phyloP scores from a whole-genome alignment of 2,888 invertebrate species.

The Perithous albicinctus region DNA sequence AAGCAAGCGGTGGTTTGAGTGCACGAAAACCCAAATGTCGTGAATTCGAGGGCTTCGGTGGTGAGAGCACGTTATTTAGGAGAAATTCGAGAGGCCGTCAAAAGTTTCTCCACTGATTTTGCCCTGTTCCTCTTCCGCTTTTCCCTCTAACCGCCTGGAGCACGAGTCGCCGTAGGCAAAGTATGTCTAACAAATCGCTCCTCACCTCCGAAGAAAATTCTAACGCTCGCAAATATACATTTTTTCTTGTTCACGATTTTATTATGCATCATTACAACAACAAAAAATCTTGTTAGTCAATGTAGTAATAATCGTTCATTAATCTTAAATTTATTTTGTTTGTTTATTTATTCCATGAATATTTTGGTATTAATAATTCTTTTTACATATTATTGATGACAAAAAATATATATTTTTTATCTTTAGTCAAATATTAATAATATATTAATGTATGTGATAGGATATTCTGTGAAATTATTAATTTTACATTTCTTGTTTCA shows the following conservation, averaged over 20 bases:
- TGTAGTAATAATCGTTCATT: too few relatives aligned
- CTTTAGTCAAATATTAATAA: too few relatives aligned
- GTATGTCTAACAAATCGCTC: slow-evolving; percentile 3
- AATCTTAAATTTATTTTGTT: too few relatives aligned
- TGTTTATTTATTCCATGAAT: too few relatives aligned
- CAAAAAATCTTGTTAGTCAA: too few relatives aligned
- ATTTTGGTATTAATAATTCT: too few relatives aligned
- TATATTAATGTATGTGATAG: too few relatives aligned
- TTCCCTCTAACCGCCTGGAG: neutral
- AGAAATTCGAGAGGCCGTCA: slow-evolving; percentile 12
- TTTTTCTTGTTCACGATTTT: neutral
- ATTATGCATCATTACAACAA: too few relatives aligned
- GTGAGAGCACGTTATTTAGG: slow-evolving; percentile 31
- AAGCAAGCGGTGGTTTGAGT: neutral
- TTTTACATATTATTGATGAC: too few relatives aligned
- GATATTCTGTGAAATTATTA: too few relatives aligned
- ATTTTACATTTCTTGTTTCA: too few relatives aligned
- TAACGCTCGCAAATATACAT: neutral
- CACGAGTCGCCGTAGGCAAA: neutral
- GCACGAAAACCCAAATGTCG: slow-evolving; percentile 33
- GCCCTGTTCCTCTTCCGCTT: neutral
- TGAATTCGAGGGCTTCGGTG: slow-evolving; percentile 8
- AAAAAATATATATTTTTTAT: too few relatives aligned
- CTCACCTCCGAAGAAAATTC: neutral
- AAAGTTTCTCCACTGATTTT: slow-evolving; percentile 36